Evolutionary conservation across 2,113 vertebrate species (phyloP), one percentile per base, ranked within the genome.

Genomic region (Lophura nycthemera): DNA sequence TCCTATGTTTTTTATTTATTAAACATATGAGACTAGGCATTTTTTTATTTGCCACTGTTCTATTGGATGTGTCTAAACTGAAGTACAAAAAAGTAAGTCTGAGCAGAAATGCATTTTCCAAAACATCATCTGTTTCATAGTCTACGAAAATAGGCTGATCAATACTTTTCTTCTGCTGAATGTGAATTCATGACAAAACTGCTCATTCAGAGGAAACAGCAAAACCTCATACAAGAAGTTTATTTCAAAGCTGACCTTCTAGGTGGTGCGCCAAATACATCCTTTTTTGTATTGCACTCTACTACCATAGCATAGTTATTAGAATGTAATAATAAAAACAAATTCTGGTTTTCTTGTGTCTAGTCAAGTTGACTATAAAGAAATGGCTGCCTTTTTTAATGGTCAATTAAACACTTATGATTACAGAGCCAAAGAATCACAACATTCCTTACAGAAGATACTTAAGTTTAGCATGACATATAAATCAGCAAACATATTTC

Each of bases 401-500:
- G 52, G 56, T 89, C 92, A 89, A 48, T 96, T 96, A 96, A 95
- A 90, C 76, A 88, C 48, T 94, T 95, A 90, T 29, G 60, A 92
- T 93, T 89, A 90, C 67, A 32, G 30, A 95, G 21, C 8, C 11
- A 48, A 66, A 88, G 43, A 91, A 93, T 87, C 72, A 43, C 71
- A 86, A 52, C 15, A 73, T 92, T 92, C 42, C 56, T 84, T 86
- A 83, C 15, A 77, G 45, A 71, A 73, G 22, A 64, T 60, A 30
- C 11, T 93, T 95, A 79, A 77, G 34, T 24, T 89, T 92, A 93
- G 54, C 24, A 30, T 79, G 74, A 63, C 52, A 74, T 88, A 89
- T 93, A 96, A 96, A 96, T 82, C 83, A 96, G 70, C 10, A 89
- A 92, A 75, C 10, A 50, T 88, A 96, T 93, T 97, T 97, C 89